Evolutionary conservation across 2,888 invertebrate species (phyloP).

Genomic region (Lithophane leautieri): DNA sequence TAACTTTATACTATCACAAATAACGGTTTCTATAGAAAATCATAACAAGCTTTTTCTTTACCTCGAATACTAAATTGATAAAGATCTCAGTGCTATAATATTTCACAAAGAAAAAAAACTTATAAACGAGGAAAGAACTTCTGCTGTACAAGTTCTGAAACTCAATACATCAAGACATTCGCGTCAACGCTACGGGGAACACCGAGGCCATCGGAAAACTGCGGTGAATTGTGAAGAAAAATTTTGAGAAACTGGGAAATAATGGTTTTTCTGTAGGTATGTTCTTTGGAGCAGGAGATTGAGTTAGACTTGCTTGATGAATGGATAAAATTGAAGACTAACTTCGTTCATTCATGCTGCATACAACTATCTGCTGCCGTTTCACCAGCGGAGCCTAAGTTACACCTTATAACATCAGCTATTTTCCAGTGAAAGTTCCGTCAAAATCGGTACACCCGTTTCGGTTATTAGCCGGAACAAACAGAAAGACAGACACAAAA

Average conservation of each 20-base stretch:
- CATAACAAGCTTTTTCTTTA: not conserved
- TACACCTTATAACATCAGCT: too few relatives aligned
- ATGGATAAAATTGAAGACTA: too few relatives aligned
- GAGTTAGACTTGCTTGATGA: not conserved
- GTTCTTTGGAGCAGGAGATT: not conserved
- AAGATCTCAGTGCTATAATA: constrained; percentile 13
- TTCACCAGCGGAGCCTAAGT: too few relatives aligned
- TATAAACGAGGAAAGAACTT: not conserved
- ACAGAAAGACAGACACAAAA: too few relatives aligned
- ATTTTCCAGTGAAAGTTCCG: too few relatives aligned
- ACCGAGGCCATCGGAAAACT: not conserved
- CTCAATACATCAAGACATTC: constrained; percentile 27
- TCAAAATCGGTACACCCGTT: too few relatives aligned
- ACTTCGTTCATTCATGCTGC: too few relatives aligned
- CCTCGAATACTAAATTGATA: constrained; percentile 23
- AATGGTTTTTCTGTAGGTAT: not conserved
- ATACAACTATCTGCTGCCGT: too few relatives aligned
- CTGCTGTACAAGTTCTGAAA: constrained; percentile 20
- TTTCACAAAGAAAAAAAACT: constrained; percentile 9
- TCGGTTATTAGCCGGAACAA: too few relatives aligned
- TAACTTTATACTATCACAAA: not conserved
- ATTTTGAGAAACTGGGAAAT: not conserved
- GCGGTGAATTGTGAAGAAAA: not conserved
- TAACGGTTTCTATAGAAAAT: constrained; percentile 8
- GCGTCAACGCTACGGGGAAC: not conserved